These are phyloP conservation scores for Caerostris darwini DNA, from an alignment of 1,140 invertebrate species.

Conservation along the genomic window DNA sequence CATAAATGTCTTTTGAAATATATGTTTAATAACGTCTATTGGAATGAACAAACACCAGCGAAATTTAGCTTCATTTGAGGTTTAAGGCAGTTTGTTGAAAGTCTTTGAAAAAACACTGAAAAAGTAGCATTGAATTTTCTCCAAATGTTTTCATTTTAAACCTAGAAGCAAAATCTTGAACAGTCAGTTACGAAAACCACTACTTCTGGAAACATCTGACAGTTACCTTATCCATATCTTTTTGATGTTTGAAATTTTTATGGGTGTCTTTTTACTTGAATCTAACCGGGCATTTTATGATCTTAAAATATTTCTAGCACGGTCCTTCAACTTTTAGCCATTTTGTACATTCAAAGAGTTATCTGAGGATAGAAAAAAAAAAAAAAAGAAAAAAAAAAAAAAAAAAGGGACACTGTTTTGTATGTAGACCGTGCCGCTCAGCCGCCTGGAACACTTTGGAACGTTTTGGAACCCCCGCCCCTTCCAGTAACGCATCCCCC, in stretches of 20 bases:
- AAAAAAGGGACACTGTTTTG: background rate
- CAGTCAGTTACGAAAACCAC: too few relatives aligned
- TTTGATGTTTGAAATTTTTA: background rate
- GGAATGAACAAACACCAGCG: too few relatives aligned
- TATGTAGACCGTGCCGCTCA: slow-evolving; percentile 32
- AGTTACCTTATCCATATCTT: background rate
- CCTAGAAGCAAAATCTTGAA: too few relatives aligned
- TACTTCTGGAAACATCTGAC: too few relatives aligned
- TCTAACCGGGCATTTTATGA: slow-evolving; percentile 1
- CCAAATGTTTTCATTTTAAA: too few relatives aligned
- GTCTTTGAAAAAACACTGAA: too few relatives aligned
- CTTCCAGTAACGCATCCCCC: slow-evolving; percentile 30
- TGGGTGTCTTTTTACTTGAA: background rate
- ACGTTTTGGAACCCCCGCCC: slow-evolving; percentile 33
- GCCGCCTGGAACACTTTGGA: slow-evolving; percentile 23
- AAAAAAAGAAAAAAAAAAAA: background rate
- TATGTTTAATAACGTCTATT: too few relatives aligned
- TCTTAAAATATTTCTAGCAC: slow-evolving; percentile 15
- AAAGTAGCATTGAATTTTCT: too few relatives aligned
- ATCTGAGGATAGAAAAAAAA: background rate
- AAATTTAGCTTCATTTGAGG: too few relatives aligned
- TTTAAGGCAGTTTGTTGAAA: too few relatives aligned
- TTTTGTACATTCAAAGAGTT: slow-evolving; percentile 9
- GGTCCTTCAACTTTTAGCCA: background rate
- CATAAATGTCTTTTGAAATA: too few relatives aligned